Base-by-base conservation (phyloP, 2,113 vertebrate genomes). In the Stegastes partitus region DNA sequence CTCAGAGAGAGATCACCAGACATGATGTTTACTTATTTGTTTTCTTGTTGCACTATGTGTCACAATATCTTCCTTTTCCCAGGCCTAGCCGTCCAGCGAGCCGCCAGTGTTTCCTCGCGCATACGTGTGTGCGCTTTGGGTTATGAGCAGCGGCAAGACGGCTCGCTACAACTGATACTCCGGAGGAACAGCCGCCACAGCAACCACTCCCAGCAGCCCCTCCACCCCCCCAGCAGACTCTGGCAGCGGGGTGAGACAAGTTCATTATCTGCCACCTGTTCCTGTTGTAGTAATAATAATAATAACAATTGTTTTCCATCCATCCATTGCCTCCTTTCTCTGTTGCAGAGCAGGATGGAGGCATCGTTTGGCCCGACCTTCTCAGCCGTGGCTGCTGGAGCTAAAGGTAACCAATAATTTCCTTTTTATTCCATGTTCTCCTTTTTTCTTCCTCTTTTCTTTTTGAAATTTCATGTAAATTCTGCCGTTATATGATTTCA, bases 321-420 rank as follows among this genome's bases (percentile, higher is more conserved):
- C 34, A 34, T 22, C 44, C 15, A 0, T 57, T 16, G 1, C 12
- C 21, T 22, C 6, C 19, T 77, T 5, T 70, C 37, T 89, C 61
- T 19, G 0, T 56, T 74, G 47, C 91, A 98, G 97, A 95, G 93
- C 87, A 97, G 94, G 92, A 99, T 99, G 98, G 98, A 99, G 91
- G 95, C 96, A 6, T 95, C 97, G 23, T 99, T 99, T 49, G 97
- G 96, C 25, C 94, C 98, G 0, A 94, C 97, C 31, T 99, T 96
- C 87, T 94, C 98, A 11, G 90, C 96, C 0, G 97, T 97, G 68
- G 95, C 96, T 1, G 95, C 97, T 79, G 96, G 97, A 92, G 94
- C 95, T 16, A 98, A 99, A 96, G 95, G 98, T 98, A 82, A 94
- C 19, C n/a, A 51, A 10, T 19, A 26, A 12, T 12, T 3, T 9